These are phyloP conservation scores for Xiphophorus couchianus DNA, from an alignment of 2,113 vertebrate genomes.

Conservation along the genomic window DNA sequence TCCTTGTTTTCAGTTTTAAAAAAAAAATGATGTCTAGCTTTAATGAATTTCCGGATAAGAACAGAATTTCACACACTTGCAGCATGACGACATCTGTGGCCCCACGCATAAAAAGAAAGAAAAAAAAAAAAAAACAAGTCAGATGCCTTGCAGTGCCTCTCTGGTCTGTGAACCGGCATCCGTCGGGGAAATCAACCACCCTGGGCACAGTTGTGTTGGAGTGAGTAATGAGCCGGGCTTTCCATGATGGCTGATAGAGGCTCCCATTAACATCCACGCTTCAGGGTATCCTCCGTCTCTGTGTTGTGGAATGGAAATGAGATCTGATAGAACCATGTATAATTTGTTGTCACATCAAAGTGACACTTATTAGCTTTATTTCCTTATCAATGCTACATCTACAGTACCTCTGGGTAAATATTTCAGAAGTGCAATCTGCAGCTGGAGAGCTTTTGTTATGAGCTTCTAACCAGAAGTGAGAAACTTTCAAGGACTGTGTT, in stretches of 20 bases:
- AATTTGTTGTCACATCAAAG: constrained; percentile 81
- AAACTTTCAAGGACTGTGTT: constrained; percentile 51
- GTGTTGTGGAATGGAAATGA: constrained; percentile 74
- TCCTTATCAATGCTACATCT: constrained; percentile 71
- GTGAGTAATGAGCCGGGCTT: constrained; percentile 79
- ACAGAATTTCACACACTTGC: constrained; percentile 50
- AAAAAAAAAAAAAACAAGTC: constrained; percentile 51
- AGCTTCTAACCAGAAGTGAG: constrained; percentile 28
- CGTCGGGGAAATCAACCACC: constrained; percentile 73
- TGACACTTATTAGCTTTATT: constrained; percentile 80
- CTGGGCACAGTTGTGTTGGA: constrained; percentile 73
- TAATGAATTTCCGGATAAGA: constrained; percentile 58
- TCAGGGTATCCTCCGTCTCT: constrained; percentile 75
- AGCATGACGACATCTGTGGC: constrained; percentile 58
- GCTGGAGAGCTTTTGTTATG: constrained; percentile 46
- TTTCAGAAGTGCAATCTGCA: constrained; percentile 38
- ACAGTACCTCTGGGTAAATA: constrained; percentile 73
- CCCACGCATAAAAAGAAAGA: constrained; percentile 18
- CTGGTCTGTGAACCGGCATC: constrained; percentile 68
- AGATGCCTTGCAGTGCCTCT: constrained; percentile 46
- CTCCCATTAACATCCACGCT: constrained; percentile 78
- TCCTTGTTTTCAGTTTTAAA: background rate
- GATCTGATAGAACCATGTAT: constrained; percentile 78
- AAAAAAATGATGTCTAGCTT: background rate
- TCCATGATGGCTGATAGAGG: constrained; percentile 73